Percentiles rank a stretch among this genome's conserved stretches.
Evolutionary conservation across 92 coral and sea anemone species (phyloP).

Genomic region (Phenganax marumi): DNA sequence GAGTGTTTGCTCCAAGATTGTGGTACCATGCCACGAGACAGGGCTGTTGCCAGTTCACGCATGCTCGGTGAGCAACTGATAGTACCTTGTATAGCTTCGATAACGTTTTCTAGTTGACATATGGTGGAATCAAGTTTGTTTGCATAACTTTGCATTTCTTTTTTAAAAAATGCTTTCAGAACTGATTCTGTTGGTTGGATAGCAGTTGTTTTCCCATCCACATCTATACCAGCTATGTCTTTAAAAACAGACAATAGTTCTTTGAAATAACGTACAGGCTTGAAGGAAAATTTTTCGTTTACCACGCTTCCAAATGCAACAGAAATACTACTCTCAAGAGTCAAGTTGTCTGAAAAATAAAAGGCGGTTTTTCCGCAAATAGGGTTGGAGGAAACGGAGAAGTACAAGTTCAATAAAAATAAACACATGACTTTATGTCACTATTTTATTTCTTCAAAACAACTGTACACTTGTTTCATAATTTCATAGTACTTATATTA

Average conservation of each 20-base stretch:
- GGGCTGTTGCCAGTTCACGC: slow-evolving; percentile 10
- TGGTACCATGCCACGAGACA: slow-evolving; percentile 3
- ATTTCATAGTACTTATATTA: too few species aligned
- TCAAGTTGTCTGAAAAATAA: slow-evolving; percentile 24
- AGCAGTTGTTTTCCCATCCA: neutral
- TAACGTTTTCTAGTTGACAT: slow-evolving; percentile 19
- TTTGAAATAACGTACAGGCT: slow-evolving; percentile 22
- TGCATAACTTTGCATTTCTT: neutral
- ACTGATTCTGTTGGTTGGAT: slow-evolving; percentile 1
- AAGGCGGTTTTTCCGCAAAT: too few species aligned
- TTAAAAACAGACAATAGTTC: slow-evolving; percentile 12
- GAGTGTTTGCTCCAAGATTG: neutral
- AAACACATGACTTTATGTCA: too few species aligned
- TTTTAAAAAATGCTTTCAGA: neutral
- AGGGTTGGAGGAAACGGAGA: too few species aligned
- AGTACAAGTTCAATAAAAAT: too few species aligned
- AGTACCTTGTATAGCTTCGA: slow-evolving; percentile 18
- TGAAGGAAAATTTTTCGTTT: slow-evolving; percentile 1
- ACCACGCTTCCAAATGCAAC: neutral
- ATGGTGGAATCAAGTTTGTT: slow-evolving; percentile 6
- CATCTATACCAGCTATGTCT: neutral
- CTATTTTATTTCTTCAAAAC: too few species aligned
- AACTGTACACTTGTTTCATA: too few species aligned
- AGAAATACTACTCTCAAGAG: slow-evolving; percentile 14
- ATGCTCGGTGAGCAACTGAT: slow-evolving; percentile 10